Conservation (phyloP, 2,113 vertebrate genomes). For the Desmodus rotundus region DNA sequence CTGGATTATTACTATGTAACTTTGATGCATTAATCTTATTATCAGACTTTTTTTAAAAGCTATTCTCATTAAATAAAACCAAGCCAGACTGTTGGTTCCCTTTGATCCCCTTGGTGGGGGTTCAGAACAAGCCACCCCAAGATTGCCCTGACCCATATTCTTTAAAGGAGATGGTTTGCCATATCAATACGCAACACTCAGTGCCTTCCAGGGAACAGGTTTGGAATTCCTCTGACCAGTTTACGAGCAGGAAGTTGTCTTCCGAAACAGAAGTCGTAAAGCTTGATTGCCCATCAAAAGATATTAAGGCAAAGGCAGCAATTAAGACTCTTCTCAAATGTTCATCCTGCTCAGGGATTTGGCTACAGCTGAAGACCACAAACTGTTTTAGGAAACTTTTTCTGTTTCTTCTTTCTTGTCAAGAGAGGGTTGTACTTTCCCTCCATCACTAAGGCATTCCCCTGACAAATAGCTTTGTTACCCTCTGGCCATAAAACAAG, state of each 20-base stretch:
- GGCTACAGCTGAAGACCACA: not conserved
- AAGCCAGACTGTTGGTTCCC: not conserved
- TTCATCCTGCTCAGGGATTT: not conserved
- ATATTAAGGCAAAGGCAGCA: conserved; percentile 28
- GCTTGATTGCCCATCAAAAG: conserved; percentile 19
- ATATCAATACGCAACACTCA: not conserved
- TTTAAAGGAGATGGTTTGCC: not conserved
- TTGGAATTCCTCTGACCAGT: conserved; percentile 7
- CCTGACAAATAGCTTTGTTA: conserved; percentile 36
- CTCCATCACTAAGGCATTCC: not conserved
- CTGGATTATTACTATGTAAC: not conserved
- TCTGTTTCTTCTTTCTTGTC: not conserved
- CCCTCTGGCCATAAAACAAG: conserved; percentile 11
- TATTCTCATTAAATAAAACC: not conserved
- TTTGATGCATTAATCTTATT: not conserved
- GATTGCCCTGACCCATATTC: not conserved
- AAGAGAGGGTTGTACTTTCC: conserved; percentile 13
- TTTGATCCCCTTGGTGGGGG: not conserved
- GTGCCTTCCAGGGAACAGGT: not conserved
- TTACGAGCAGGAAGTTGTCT: not conserved
- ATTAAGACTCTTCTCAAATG: not conserved
- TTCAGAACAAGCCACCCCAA: not conserved
- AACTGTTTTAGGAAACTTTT: conserved; percentile 2
- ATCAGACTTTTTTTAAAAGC: not conserved
- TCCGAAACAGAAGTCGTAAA: conserved; percentile 35